Evolutionary conservation across 1,140 invertebrate species (phyloP).

Genomic region (Pogonomyrmex californicus): DNA sequence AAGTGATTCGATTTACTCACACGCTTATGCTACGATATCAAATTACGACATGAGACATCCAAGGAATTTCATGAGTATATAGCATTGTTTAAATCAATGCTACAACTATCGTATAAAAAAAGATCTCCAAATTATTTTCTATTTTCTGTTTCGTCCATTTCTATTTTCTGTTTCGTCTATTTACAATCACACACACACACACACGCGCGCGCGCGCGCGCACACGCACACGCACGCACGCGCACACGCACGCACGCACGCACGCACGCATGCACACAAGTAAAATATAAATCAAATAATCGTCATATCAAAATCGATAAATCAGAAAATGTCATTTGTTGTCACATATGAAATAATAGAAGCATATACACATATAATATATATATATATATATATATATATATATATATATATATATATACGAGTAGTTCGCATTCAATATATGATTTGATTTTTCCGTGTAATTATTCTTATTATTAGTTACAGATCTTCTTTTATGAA

Average conservation of each 20-base stretch:
- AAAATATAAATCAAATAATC: conserved; percentile 5
- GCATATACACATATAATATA: no score
- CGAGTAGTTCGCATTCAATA: conserved; percentile 51
- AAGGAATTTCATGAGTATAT: not conserved
- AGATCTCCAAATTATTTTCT: not conserved
- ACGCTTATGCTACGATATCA: conserved; percentile 56
- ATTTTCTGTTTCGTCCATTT: not conserved
- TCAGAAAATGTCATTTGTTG: not conserved
- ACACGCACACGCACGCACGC: no score
- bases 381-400: not conserved
- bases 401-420: not conserved
- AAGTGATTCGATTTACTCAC: conserved; percentile 72
- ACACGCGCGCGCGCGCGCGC: no score
- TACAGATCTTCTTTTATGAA: not conserved
- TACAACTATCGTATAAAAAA: not conserved
- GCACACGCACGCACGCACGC: no score
- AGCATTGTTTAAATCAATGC: not conserved
- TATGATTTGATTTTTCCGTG: conserved; percentile 62
- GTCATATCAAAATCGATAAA: not conserved
- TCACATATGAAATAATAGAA: not conserved
- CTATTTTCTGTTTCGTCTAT: not conserved
- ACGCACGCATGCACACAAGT: no score
- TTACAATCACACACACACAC: no score
- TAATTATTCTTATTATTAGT: conserved; percentile 49
- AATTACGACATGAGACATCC: not conserved